These are phyloP conservation scores for Ornithorhynchus anatinus DNA, from an alignment of 2,113 vertebrate species.

Conservation along the genomic window DNA sequence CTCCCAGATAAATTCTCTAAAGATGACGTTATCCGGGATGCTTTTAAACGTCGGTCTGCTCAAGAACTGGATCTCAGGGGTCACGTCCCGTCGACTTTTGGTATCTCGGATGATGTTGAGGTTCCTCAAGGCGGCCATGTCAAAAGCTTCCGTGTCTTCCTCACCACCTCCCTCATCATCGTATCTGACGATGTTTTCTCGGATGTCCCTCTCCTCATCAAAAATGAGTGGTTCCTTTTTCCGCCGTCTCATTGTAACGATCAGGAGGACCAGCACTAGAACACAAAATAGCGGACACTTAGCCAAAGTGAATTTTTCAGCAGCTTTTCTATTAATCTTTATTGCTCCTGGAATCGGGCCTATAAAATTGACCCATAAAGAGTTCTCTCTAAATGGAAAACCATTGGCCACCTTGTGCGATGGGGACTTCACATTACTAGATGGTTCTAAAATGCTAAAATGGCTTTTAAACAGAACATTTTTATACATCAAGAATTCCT, in stretches of 20 bases:
- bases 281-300: conserved; percentile 43
- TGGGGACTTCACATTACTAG: neutral
- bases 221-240: conserved; percentile 93
- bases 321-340: rapidly evolving
- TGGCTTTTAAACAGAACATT: conserved; percentile 9
- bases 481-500: conserved; percentile 27
- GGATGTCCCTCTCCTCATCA: conserved; percentile 90
- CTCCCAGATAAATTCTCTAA: conserved; percentile 96
- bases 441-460: conserved; percentile 21
- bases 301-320: conserved; percentile 2
- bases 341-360: neutral
- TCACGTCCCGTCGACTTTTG: conserved; percentile 87
- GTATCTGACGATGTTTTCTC: conserved; percentile 94
- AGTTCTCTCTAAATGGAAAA: neutral
- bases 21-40: conserved; percentile 92
- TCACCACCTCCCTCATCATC: conserved; percentile 96
- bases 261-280: conserved; percentile 89
- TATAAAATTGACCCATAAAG: neutral
- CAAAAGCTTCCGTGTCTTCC: conserved; percentile 95
- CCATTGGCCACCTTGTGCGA: neutral
- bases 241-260: conserved; percentile 86
- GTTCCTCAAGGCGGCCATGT: conserved; percentile 93
- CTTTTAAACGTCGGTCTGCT: conserved; percentile 85
- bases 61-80: conserved; percentile 88
- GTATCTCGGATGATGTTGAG: conserved; percentile 88